A percentile compares a stretch with the other conserved stretches of the same genome.
Conservation (phyloP, 1,140 invertebrate species). For the Ylistrum balloti region DNA sequence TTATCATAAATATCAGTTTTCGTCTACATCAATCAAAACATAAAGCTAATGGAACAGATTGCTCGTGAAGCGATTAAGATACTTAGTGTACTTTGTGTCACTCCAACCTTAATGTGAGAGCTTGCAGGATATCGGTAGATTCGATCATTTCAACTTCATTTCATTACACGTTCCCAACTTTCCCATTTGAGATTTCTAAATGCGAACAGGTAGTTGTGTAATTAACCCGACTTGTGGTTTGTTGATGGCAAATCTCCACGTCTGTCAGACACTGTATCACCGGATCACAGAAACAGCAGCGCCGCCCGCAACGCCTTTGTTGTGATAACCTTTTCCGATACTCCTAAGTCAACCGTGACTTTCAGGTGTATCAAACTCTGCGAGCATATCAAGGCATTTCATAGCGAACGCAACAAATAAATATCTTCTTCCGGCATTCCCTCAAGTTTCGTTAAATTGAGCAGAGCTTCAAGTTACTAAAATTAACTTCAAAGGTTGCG, state of each 20-base stretch:
- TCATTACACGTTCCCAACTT: no score
- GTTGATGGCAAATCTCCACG: background rate
- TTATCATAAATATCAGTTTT: no score
- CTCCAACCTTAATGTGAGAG: no score
- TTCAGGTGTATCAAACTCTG: background rate
- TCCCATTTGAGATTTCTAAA: no score
- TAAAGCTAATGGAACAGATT: no score
- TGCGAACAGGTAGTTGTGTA: constrained; percentile 21
- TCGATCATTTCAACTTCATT: no score
- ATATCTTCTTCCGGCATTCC: constrained; percentile 18
- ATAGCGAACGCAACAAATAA: background rate
- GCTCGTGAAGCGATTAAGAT: no score
- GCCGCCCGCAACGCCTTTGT: constrained; percentile 3
- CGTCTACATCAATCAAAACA: no score
- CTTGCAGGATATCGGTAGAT: no score
- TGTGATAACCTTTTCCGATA: constrained; percentile 33
- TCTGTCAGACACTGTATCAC: background rate
- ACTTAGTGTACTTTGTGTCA: no score
- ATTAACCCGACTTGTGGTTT: background rate
- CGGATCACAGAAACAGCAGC: background rate
- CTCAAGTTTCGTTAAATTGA: constrained; percentile 40
- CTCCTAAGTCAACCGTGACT: constrained; percentile 1
- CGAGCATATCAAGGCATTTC: constrained; percentile 19
- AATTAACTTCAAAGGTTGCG: background rate
- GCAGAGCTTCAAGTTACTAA: constrained; percentile 23